Percentiles rank a stretch among this genome's conserved stretches.
These are phyloP conservation scores for Urocolius indicus DNA, from an alignment of 2,113 vertebrate genomes.

Conservation along the genomic window DNA sequence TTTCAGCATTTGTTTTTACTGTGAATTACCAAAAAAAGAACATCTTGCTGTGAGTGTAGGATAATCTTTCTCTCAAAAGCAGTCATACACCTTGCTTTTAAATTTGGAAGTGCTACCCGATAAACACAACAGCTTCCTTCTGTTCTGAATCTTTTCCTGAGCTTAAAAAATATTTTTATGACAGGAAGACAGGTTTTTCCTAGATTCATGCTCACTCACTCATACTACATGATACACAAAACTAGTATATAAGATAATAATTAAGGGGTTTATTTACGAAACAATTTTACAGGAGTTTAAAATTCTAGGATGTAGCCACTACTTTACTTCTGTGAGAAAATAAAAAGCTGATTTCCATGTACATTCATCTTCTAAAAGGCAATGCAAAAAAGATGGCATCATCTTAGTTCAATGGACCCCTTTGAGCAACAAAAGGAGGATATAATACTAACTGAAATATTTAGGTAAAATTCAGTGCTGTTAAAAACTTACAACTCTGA, in stretches of 20 bases:
- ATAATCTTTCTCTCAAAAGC: constrained; percentile 3
- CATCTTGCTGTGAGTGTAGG: constrained; percentile 32
- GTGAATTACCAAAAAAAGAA: constrained; percentile 62
- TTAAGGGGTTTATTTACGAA: not conserved
- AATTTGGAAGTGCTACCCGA: not conserved
- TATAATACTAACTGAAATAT: not conserved
- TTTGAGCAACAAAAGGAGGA: not conserved
- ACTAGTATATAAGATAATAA: not conserved
- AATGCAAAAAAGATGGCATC: not conserved
- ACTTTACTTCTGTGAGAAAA: not conserved
- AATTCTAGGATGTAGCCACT: not conserved
- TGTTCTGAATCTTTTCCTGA: not conserved
- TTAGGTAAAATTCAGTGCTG: not conserved
- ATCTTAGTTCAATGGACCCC: not conserved
- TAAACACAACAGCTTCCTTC: not conserved
- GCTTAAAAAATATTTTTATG: not conserved
- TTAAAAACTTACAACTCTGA: not conserved
- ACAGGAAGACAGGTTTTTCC: not conserved
- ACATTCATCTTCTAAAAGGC: not conserved
- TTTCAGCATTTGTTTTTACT: constrained; percentile 53
- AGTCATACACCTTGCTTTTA: constrained; percentile 16
- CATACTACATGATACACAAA: not conserved
- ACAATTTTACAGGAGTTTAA: not conserved
- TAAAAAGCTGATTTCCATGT: not conserved
- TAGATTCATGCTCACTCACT: not conserved